Base-by-base conservation (phyloP, 2,888 invertebrate species). In the Tridacna gigas region DNA sequence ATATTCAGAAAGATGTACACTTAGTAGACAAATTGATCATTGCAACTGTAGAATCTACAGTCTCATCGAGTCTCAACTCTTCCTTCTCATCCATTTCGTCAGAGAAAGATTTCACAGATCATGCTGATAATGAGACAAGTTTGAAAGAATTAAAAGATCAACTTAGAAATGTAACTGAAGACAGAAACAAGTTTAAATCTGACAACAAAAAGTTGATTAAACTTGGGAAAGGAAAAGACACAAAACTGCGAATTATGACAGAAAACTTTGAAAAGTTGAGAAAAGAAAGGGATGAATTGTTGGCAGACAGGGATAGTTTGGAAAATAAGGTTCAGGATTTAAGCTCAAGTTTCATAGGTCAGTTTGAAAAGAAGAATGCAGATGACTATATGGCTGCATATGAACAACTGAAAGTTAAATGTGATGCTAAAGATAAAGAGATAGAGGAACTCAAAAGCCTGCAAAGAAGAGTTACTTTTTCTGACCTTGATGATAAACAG, bases 121-220 rank as follows among this genome's bases (percentile, higher is more conserved):
- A 74, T 28, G 37, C 5, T n/a, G 79, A 76, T 47, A 71, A 26
- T 26, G 51, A 69, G 9, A 9, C 25, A 51, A 74, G 61, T 65
- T 15, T 66, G 13, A 66, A 69, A 37, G 80, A 79, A 26, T 48
- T 86, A 18, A 28, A 25, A 47, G 82, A 77, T 67, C 77, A 79
- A 47, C 5, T 84, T 18, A 71, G 71, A 28, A 45, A n/a, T 37
- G 74, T 83, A 15, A 79, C 80, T 26, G 74, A 82, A 74, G 83
- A 88, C 74, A 84, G 82, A 66, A 84, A 87, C 71, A 85, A 86
- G 65, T 86, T 51, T 69, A 88, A 83, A 65, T 28, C 79, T 20
- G 88, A 88, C 60, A 88, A 83, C 77, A 88, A 84, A 60, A 88
- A 88, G 37, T 74, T 88, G 45, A 60, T 83, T 15, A 88, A 88